phyloP scores from a whole-genome alignment of 2,888 invertebrate genomes.

The Allophyes oxyacanthae region DNA sequence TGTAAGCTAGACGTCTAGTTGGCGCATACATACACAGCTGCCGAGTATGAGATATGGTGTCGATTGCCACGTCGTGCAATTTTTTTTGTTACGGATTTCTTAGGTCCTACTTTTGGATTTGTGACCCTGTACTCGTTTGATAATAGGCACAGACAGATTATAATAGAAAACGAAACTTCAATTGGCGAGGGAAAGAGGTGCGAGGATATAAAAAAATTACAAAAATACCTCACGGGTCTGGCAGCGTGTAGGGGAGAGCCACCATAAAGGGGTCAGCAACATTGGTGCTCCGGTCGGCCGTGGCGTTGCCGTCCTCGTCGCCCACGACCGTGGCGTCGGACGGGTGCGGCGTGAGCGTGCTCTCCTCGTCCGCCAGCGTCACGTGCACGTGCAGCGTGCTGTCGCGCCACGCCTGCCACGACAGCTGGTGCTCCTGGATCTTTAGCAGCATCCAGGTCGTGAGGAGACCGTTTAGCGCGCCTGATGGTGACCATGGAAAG shows the following conservation, averaged over 20 bases:
- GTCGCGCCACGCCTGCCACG: conserved; percentile 86
- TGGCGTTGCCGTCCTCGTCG: conserved; percentile 48
- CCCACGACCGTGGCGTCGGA: conserved; percentile 66
- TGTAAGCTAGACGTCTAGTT: too few species aligned
- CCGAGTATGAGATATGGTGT: too few species aligned
- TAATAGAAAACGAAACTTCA: too few species aligned
- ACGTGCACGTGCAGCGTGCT: conserved; percentile 84
- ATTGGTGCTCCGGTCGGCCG: conserved; percentile 71
- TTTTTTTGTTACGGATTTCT: too few species aligned
- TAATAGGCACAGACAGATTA: too few species aligned
- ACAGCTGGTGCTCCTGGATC: conserved; percentile 85
- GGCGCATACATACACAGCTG: too few species aligned
- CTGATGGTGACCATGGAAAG: conserved; percentile 58
- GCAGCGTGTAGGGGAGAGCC: conserved; percentile 65
- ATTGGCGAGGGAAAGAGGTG: too few species aligned
- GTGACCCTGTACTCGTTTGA: too few species aligned
- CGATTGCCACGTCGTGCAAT: too few species aligned
- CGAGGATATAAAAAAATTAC: neutral
- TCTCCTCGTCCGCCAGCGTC: conserved; percentile 67
- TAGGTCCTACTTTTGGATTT: too few species aligned
- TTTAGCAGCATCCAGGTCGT: conserved; percentile 87
- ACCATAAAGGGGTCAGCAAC: conserved; percentile 81
- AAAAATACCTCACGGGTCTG: conserved; percentile 56
- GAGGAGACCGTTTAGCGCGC: conserved; percentile 82
- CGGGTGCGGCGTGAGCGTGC: conserved; percentile 52